phyloP scores from a whole-genome alignment of 2,113 vertebrate species.

The Tragelaphus buxtoni region DNA sequence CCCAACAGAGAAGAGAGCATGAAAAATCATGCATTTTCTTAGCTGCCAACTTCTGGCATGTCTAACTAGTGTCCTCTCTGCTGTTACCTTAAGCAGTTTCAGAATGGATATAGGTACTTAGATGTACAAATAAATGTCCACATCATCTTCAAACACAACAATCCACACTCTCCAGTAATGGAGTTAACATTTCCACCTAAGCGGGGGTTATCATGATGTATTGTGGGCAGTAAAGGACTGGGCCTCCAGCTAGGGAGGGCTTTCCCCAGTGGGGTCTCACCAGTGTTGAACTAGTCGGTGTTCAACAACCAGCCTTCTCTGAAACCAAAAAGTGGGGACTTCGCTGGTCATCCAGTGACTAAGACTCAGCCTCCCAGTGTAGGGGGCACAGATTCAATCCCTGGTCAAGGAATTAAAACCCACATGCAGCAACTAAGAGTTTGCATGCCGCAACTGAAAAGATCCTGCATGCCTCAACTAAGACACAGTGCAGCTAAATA shows the following conservation, averaged over 20 bases:
- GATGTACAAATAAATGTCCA: background rate
- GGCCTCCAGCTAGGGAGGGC: background rate
- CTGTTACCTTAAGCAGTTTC: background rate
- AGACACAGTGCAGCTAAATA: background rate
- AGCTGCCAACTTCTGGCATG: background rate
- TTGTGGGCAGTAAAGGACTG: background rate
- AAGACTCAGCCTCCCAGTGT: background rate
- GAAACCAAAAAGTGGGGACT: background rate
- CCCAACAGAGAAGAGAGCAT: background rate
- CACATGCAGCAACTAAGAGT: background rate
- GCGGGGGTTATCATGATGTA: background rate
- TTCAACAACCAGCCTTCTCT: background rate
- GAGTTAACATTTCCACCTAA: background rate
- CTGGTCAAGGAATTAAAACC: background rate
- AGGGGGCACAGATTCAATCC: background rate
- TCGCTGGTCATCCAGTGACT: background rate
- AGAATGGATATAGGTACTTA: background rate
- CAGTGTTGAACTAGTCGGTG: background rate
- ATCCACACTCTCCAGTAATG: background rate
- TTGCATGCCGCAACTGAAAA: background rate
- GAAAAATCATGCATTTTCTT: background rate
- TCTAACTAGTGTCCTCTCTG: background rate
- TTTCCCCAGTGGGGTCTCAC: background rate
- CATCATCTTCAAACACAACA: background rate
- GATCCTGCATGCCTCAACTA: background rate